Percentiles rank a stretch among this genome's conserved stretches.
These are phyloP conservation scores for Tachysurus vachellii DNA, from an alignment of 2,113 vertebrate species.

Conservation along the genomic window DNA sequence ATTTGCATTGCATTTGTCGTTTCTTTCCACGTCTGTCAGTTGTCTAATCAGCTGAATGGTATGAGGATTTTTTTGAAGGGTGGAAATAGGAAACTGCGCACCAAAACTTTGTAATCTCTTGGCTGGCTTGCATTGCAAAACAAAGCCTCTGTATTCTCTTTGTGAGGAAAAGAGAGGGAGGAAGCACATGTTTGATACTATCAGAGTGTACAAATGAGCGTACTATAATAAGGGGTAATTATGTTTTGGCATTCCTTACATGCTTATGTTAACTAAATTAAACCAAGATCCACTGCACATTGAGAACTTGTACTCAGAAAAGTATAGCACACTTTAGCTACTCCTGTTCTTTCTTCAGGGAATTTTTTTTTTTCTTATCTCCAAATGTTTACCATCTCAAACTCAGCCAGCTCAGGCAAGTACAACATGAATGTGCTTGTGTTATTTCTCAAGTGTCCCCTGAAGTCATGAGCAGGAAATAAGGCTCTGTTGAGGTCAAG, in stretches of 20 bases:
- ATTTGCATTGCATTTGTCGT: slow-evolving; percentile 2
- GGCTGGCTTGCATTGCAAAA: slow-evolving; percentile 52
- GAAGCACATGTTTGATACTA: slow-evolving; percentile 65
- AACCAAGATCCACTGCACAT: slow-evolving; percentile 64
- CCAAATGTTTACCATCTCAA: slow-evolving; percentile 1
- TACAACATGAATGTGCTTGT: background rate
- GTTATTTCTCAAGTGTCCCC: slow-evolving; percentile 8
- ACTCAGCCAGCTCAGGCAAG: slow-evolving; percentile 19
- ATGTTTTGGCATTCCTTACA: slow-evolving; percentile 71
- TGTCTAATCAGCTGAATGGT: slow-evolving; percentile 30
- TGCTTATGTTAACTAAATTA: slow-evolving; percentile 72
- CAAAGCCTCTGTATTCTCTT: slow-evolving; percentile 60
- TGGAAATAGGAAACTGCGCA: slow-evolving; percentile 17
- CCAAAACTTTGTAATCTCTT: slow-evolving; percentile 5
- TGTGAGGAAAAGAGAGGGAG: slow-evolving; percentile 47
- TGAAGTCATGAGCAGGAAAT: slow-evolving; percentile 23
- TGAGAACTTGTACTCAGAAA: slow-evolving; percentile 51
- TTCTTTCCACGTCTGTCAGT: slow-evolving; percentile 6
- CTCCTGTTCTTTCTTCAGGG: background rate
- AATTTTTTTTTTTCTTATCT: background rate
- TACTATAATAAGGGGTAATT: slow-evolving; percentile 77
- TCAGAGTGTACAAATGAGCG: slow-evolving; percentile 68
- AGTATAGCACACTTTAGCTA: background rate
- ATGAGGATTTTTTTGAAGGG: slow-evolving; percentile 9
- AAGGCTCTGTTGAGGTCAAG: slow-evolving; percentile 3